phyloP scores from a whole-genome alignment of 2,797 vertebrate genomes.

The Melanotaenia parkinsoni region DNA sequence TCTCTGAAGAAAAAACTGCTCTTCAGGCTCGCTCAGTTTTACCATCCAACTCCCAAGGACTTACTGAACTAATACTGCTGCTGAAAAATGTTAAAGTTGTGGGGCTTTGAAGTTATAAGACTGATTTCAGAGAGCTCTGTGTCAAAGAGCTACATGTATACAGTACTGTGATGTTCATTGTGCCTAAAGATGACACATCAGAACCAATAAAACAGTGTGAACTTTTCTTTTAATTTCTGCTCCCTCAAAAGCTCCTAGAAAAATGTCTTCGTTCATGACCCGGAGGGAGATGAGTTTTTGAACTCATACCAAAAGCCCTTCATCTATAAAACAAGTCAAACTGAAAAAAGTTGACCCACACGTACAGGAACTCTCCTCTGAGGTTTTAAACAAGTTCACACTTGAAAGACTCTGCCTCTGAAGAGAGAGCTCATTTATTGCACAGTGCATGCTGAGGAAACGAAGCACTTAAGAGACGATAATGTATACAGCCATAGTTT shows the following conservation, averaged over 20 bases:
- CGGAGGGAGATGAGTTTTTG: not conserved
- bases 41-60: slow-evolving; percentile 4
- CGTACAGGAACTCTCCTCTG: not conserved
- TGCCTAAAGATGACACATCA: slow-evolving; percentile 47
- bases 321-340: slow-evolving; percentile 10
- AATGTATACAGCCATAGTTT: slow-evolving; percentile 69
- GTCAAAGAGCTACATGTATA: slow-evolving; percentile 17
- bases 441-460: slow-evolving; percentile 70
- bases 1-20: slow-evolving; percentile 47
- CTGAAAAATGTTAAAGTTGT: slow-evolving; percentile 14
- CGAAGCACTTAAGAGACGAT: slow-evolving; percentile 72
- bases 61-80: slow-evolving; percentile 26
- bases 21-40: slow-evolving; percentile 49
- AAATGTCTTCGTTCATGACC: not conserved
- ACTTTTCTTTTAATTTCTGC: not conserved
- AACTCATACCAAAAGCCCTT: slow-evolving; percentile 32
- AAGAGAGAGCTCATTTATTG: slow-evolving; percentile 45
- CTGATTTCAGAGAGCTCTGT: slow-evolving; percentile 10
- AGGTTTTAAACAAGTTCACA: slow-evolving; percentile 33
- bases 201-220: not conserved
- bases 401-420: slow-evolving; percentile 29
- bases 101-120: slow-evolving; percentile 23
- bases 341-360: slow-evolving; percentile 16
- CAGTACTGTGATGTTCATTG: slow-evolving; percentile 51
- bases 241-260: not conserved